Evolutionary conservation across 2,888 invertebrate species (phyloP), one percentile per base, ranked within the genome.

Genomic region (Chrysina gloriosa): DNA sequence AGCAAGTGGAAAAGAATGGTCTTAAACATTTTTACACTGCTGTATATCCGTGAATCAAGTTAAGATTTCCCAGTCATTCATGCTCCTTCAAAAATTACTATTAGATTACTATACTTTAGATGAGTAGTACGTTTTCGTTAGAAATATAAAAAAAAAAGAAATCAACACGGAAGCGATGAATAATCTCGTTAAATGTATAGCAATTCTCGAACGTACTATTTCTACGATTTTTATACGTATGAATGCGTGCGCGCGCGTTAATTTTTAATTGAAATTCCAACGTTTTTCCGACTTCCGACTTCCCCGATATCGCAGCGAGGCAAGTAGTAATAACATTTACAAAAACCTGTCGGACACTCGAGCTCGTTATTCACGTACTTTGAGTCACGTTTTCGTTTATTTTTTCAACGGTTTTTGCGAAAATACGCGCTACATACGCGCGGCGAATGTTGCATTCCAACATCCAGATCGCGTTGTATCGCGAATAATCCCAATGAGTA

Each of bases 401-500:
- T 39, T 42, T 58, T 25, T 58, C 16, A 25, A 58, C n/a, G 1
- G 23, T 27, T 14, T 42, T 58, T 42, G 11, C 23, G 39, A 58
- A 39, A 39, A 58, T 5, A 11, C n/a, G 11, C 27, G 29, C 14
- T 29, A 14, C 19, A 27, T 9, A 25, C 14, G 14, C 14, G n/a
- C 11, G 14, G 27, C 21, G 34, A 31, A 21, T 56, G 14, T 52
- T 11, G 29, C 21, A 9, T 54, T 11, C 54, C 25, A 25, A 36
- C 23, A 39, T 58, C 11, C 25, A 39, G 5, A 42, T n/a, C n/a
- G n/a, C 25, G 19, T 23, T 42, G 29, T 52, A 16, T n/a, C n/a
- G n/a, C n/a, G 29, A 52, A 27, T 25, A 58, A 39, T 58, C 42
- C 58, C 58, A 25, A 42, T 58, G 58, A 58, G 58, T 58, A 58